Conservation (phyloP, 2,888 invertebrate genomes). For the Plemyria rubiginata region DNA sequence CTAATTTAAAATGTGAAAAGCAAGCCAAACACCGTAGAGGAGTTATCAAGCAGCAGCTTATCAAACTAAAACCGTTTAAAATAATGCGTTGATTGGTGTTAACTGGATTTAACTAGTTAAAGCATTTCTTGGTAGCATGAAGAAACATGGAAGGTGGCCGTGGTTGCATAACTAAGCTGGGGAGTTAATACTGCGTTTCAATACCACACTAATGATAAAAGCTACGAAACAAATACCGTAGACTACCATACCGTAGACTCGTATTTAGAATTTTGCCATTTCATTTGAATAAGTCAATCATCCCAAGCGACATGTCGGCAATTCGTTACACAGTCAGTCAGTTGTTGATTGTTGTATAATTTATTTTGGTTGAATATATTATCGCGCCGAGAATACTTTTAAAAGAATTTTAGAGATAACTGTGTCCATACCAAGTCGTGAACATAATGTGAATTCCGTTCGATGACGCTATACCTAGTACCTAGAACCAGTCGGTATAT, state of each 20-base stretch:
- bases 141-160: constrained; percentile 62
- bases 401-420: constrained; percentile 25
- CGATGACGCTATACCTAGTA: constrained; percentile 11
- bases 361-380: constrained; percentile 24
- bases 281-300: constrained; percentile 3
- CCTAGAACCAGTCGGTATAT: background rate
- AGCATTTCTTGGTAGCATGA: constrained; percentile 55
- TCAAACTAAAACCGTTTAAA: constrained; percentile 47
- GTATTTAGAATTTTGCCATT: constrained; percentile 1
- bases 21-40: constrained; percentile 24
- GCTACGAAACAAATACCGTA: constrained; percentile 3
- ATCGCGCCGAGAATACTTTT: constrained; percentile 19
- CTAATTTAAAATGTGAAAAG: constrained; percentile 16
- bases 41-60: constrained; percentile 35
- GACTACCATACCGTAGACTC: background rate
- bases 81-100: constrained; percentile 56
- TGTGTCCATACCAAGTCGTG: constrained; percentile 9
- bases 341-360: constrained; percentile 15
- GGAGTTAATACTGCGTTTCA: constrained; percentile 50
- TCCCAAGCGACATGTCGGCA: background rate
- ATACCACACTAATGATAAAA: constrained; percentile 45
- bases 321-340: constrained; percentile 24
- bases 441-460: constrained; percentile 21
- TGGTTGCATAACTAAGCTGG: constrained; percentile 62
- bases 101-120: constrained; percentile 63